phyloP scores from a whole-genome alignment of 2,888 invertebrate genomes.

The Eilema griseolum region DNA sequence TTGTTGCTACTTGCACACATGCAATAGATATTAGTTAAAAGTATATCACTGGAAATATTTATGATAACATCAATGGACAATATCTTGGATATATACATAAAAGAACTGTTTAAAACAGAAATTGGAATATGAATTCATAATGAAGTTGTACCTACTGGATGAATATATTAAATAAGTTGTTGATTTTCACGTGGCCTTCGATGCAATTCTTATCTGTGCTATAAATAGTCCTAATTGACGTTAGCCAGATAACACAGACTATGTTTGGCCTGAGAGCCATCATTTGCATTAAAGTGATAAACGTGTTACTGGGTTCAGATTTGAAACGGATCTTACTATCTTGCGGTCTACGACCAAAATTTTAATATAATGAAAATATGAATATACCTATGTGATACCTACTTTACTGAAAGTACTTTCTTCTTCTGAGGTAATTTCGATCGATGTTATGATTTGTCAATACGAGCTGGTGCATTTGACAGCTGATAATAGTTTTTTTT shows the following conservation, averaged over 20 bases:
- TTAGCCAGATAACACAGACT: conserved; percentile 46
- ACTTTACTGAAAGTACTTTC: no score
- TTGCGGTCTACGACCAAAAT: background rate
- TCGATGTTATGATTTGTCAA: background rate
- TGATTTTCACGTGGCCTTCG: conserved; percentile 33
- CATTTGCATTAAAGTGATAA: conserved; percentile 28
- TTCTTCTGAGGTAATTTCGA: background rate
- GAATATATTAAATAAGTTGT: conserved; percentile 21
- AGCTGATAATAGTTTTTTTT: conserved; percentile 57
- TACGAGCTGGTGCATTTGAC: conserved; percentile 28
- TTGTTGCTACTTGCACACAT: background rate
- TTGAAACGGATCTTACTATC: conserved; percentile 14
- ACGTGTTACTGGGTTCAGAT: conserved; percentile 11
- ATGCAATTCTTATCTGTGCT: conserved; percentile 48
- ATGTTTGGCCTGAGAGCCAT: conserved; percentile 42
- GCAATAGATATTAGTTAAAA: background rate
- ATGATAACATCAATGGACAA: background rate
- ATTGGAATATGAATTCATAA: background rate
- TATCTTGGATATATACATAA: background rate
- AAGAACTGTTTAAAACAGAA: background rate
- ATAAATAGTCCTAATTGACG: conserved; percentile 53
- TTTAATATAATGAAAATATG: background rate
- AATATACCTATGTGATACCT: no score
- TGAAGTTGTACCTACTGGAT: background rate
- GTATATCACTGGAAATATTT: background rate